Conservation (phyloP, 1,140 invertebrate genomes). For the Cyphomyrmex costatus region DNA sequence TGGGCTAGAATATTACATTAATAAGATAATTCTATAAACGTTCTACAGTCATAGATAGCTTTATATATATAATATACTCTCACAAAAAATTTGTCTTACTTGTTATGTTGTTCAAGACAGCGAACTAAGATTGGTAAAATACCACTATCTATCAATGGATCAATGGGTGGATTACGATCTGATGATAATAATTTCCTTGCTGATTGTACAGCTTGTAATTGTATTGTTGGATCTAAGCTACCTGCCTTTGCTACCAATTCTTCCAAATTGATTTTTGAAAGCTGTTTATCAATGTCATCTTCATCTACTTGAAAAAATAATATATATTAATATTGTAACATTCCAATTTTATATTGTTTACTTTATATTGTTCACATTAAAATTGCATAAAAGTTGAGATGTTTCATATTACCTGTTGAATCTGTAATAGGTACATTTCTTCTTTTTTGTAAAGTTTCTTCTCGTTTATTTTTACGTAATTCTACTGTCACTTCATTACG, state of each 20-base stretch:
- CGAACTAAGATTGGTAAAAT: slow-evolving; percentile 97
- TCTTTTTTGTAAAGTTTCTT: slow-evolving; percentile 97
- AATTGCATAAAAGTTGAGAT: background rate
- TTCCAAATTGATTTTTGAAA: slow-evolving; percentile 89
- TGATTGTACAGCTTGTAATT: slow-evolving; percentile 94
- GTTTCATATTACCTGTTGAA: slow-evolving; percentile 89
- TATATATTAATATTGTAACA: background rate
- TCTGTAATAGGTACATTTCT: slow-evolving; percentile 96
- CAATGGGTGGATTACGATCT: slow-evolving; percentile 99
- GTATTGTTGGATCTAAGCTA: slow-evolving; percentile 90
- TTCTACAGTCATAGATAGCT: background rate
- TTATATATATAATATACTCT: slow-evolving; percentile 23
- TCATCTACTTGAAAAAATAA: slow-evolving; percentile 87
- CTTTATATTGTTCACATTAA: background rate
- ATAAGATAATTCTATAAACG: slow-evolving; percentile 9
- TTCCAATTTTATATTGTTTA: background rate
- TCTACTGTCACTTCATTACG: slow-evolving; percentile 98
- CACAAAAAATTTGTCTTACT: slow-evolving; percentile 86
- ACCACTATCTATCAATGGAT: slow-evolving; percentile 96
- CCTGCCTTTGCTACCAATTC: slow-evolving; percentile 92
- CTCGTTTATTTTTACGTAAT: slow-evolving; percentile 98
- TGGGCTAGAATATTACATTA: slow-evolving; percentile 89
- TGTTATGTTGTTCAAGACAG: slow-evolving; percentile 94
- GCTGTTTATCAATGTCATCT: slow-evolving; percentile 91
- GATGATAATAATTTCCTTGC: slow-evolving; percentile 98